Evolutionary conservation across 2,113 vertebrate species (phyloP).

Genomic region (Bos javanicus): DNA sequence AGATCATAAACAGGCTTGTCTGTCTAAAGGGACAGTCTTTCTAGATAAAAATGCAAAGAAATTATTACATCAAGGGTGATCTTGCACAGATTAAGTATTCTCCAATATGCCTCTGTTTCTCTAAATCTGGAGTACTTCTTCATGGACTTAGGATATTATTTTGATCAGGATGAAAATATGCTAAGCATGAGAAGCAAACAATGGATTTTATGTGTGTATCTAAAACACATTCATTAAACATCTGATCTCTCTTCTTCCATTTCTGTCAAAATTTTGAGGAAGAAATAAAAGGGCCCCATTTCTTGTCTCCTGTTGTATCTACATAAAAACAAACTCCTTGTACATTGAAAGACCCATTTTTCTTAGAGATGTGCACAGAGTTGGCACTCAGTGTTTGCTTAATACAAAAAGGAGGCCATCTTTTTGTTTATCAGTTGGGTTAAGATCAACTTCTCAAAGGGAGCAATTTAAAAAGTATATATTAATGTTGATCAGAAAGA

Average conservation of each 20-base stretch:
- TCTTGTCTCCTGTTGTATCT: background rate
- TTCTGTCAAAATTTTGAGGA: background rate
- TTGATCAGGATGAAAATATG: background rate
- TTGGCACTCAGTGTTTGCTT: background rate
- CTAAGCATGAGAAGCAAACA: background rate
- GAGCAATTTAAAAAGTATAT: background rate
- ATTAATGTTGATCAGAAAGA: background rate
- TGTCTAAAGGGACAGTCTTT: background rate
- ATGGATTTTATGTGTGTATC: background rate
- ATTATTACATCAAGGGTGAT: background rate
- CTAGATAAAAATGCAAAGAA: conserved; percentile 24
- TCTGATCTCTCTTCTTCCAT: background rate
- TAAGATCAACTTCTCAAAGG: conserved; percentile 13
- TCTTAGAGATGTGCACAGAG: background rate
- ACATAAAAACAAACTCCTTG: background rate
- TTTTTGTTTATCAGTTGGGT: background rate
- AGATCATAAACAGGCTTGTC: background rate
- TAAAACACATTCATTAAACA: conserved; percentile 9
- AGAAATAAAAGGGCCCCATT: background rate
- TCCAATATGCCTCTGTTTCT: background rate
- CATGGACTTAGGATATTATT: background rate
- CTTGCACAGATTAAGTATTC: background rate
- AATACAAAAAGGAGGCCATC: background rate
- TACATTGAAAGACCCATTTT: background rate
- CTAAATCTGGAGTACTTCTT: background rate